phyloP scores from a whole-genome alignment of 2,797 vertebrate genomes.

The Lagorchestes hirsutus region DNA sequence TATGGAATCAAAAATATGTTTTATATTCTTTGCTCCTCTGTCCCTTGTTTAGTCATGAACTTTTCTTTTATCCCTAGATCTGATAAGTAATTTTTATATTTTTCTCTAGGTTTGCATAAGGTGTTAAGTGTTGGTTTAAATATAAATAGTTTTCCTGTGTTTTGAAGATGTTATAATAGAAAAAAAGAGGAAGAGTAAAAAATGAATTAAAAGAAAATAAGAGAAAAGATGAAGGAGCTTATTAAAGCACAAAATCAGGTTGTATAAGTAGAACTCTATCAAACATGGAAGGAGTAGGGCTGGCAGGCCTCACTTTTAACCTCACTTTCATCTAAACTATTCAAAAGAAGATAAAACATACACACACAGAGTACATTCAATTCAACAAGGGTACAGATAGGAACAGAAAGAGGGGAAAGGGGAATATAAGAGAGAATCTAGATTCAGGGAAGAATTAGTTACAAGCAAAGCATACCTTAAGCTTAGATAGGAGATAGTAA shows the following conservation, averaged over 20 bases:
- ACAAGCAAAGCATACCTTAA: neutral
- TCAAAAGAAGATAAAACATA: neutral
- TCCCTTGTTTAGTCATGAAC: neutral
- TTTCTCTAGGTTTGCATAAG: neutral
- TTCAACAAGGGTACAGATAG: neutral
- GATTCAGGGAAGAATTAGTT: neutral
- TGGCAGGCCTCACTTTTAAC: neutral
- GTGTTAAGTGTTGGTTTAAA: neutral
- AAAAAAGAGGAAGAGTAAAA: neutral
- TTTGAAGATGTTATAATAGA: neutral
- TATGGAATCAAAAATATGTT: neutral
- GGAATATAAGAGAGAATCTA: neutral
- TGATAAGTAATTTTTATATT: too few relatives aligned
- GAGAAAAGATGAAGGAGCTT: neutral
- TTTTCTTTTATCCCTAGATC: too few relatives aligned
- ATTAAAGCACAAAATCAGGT: neutral
- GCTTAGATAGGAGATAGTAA: neutral
- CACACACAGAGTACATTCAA: neutral
- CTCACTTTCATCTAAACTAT: neutral
- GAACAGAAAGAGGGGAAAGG: neutral
- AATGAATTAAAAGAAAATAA: neutral
- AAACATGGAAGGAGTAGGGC: neutral
- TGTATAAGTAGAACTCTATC: neutral
- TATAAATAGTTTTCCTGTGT: neutral
- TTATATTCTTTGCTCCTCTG: neutral